phyloP scores from a whole-genome alignment of 1,140 invertebrate genomes.

The Linepithema humile region DNA sequence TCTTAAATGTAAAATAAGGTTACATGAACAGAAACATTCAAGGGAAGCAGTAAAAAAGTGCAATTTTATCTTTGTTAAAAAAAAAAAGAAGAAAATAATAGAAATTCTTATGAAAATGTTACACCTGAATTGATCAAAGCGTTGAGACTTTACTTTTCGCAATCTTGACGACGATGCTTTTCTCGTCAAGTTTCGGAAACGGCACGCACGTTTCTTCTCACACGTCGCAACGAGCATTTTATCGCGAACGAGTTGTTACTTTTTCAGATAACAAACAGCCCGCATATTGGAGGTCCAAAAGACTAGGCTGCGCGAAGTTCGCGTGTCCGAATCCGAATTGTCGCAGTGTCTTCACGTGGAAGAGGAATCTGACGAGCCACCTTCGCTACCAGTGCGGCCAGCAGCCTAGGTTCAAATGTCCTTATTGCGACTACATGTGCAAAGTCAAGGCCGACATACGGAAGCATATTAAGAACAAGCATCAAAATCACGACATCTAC shows the following conservation, averaged over 20 bases:
- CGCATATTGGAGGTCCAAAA: background rate
- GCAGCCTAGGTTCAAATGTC: constrained; percentile 85
- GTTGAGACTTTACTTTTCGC: background rate
- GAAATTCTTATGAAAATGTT: no score
- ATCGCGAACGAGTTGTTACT: constrained; percentile 53
- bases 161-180: background rate
- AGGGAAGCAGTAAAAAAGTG: background rate
- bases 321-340: constrained; percentile 78
- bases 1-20: background rate
- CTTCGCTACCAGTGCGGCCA: constrained; percentile 84
- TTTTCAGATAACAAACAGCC: constrained; percentile 51
- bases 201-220: background rate
- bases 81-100: no score
- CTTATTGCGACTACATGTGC: constrained; percentile 77
- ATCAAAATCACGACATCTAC: constrained; percentile 67
- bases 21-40: background rate
- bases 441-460: constrained; percentile 64
- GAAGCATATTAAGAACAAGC: constrained; percentile 76
- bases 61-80: background rate
- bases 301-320: background rate
- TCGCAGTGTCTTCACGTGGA: constrained; percentile 69
- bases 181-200: background rate
- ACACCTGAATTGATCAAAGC: background rate
- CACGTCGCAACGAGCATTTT: background rate
- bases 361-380: constrained; percentile 84